Conservation (phyloP, 2,888 invertebrate genomes). For the Deroplatys truncata region DNA sequence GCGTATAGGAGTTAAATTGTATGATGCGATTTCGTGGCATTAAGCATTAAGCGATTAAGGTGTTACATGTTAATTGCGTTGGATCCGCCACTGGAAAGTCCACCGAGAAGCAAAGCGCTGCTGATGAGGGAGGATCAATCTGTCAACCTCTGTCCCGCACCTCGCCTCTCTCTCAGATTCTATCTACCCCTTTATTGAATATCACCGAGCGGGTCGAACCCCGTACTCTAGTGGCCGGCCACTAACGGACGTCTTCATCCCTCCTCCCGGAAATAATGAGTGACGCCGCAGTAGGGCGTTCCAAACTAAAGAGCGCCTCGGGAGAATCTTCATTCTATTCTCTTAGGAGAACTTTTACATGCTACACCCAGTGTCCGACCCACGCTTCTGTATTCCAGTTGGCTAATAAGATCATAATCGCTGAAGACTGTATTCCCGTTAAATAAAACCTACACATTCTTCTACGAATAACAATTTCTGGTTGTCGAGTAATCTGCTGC, state of each 20-base stretch:
- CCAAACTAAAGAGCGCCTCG: background rate
- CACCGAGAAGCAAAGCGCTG: background rate
- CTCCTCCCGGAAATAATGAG: background rate
- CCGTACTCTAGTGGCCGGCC: background rate
- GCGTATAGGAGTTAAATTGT: too few relatives aligned
- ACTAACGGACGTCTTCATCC: background rate
- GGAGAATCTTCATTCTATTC: background rate
- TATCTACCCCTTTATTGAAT: background rate
- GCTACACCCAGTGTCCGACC: background rate
- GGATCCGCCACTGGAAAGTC: background rate
- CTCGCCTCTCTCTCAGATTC: background rate
- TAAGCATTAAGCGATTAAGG: too few relatives aligned
- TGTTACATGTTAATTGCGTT: too few relatives aligned
- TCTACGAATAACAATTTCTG: too few relatives aligned
- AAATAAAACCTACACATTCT: too few relatives aligned
- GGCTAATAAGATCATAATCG: too few relatives aligned
- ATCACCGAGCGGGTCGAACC: background rate
- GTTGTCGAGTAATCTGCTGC: too few relatives aligned
- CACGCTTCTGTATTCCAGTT: too few relatives aligned
- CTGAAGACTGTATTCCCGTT: too few relatives aligned
- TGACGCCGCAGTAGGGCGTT: background rate
- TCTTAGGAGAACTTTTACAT: background rate
- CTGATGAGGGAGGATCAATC: constrained; percentile 3
- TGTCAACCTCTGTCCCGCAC: constrained; percentile 9
- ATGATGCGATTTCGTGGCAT: too few relatives aligned